Base-by-base conservation (phyloP, 2,888 invertebrate species). In the Oscheius onirici region DNA sequence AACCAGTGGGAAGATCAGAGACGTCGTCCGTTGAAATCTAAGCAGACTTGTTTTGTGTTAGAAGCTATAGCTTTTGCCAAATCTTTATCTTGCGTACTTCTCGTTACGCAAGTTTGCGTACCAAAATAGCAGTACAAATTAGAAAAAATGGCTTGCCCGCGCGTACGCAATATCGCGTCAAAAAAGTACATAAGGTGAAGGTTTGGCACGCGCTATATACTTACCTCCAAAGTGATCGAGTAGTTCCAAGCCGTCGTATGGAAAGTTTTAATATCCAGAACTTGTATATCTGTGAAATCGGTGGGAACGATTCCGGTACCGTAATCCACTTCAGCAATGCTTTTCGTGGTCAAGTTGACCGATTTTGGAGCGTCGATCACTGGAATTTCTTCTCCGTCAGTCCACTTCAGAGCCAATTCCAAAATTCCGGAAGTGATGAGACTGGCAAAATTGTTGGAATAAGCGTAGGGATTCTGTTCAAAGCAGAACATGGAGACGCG, bases 201-300 rank as follows among this genome's bases (percentile, higher is more conserved):
- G n/a, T n/a, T n/a, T n/a, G n/a, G n/a, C n/a, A n/a, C n/a, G n/a
- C n/a, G n/a, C n/a, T 52, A 3, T 52, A 52, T 5, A 22, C 13
- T 41, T 2, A 58, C 58, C 43, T 58, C 58, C 17, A 58, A 10
- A 43, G 10, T 41, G 41, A 44, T 63, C 8, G 82, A 80, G n/a
- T 74, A 76, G 72, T 82, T 82, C 82, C 82, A 82, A 51, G 76
- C 77, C 3, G 73, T 67, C 0, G 80, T 81, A 40, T 71, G 69
- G 74, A 82, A 82, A 8, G 81, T 76, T 52, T 77, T 78, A 28
- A 80, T 49, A 63, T 81, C 81, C 3, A 82, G 72, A n/a, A 82
- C 73, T 24, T 60, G 58, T 3, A 63, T 63, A 11, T 46, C 63
- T 13, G 24, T 17, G 49, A 49, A 63, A 8, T 24, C 17, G 10